Base-by-base conservation (phyloP, 2,888 invertebrate species). In the Baronia brevicornis region DNA sequence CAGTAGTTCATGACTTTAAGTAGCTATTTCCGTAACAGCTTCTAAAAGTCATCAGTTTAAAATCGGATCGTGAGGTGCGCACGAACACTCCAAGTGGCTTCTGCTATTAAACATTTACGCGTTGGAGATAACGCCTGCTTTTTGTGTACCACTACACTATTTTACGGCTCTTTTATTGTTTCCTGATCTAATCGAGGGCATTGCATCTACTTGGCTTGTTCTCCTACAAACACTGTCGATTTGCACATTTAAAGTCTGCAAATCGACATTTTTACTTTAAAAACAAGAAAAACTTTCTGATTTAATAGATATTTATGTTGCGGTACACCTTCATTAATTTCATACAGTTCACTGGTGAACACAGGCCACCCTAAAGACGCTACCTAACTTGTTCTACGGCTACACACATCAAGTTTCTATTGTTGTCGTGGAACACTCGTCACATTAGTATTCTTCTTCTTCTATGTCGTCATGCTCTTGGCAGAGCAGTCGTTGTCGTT, bases 31-130 rank as follows among this genome's bases (percentile, higher is more conserved):
- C 63, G 66, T 63, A 60, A 60, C 67, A 59, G 53, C 54, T 59
- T 60, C 64, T 66, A 68, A 66, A 72, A 77, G 70, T 73, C 70
- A 75, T 77, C 73, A 72, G 72, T 78, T 80, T 75, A 69, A 78
- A 79, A 77, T 74, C 68, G 60, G 67, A 66, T 69, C 60, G 60
- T 45, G 53, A 62, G 61, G 55, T 64, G 62, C 62, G 54, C 58
- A 61, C 62, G 62, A 54, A 51, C 53, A 51, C 46, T 52, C 49
- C 54, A 51, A 59, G 60, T 61, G 61, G 56, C 60, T 56, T 60
- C 48, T 53, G 59, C 73, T 68, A 72, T 78, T 75, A 79, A 82
- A 74, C 65, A 71, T 79, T 77, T 72, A 82, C 62, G 72, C 59
- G 55, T 62, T 58, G 43, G 54, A 79, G 79, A 82, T 80, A 78